Base-by-base conservation (phyloP, 2,888 invertebrate species). In the Scaptomyza parva region DNA sequence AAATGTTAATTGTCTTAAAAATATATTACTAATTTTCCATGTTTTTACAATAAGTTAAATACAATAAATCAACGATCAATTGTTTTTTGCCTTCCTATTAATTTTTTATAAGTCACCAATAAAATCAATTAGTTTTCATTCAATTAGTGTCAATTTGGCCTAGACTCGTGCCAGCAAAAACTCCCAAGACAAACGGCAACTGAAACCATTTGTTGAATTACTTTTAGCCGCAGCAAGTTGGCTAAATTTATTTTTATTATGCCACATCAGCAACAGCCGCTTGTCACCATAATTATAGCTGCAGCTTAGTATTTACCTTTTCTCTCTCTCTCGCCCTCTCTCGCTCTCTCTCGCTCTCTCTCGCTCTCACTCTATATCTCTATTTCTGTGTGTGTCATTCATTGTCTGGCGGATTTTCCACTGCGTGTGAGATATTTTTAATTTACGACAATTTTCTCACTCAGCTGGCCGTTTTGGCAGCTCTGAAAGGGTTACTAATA, bases 401-500 rank as follows among this genome's bases (percentile, higher is more conserved):
- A 61, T 67, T 76, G 63, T 77, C 45, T 66, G 39, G 14, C 41
- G 50, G 37, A 54, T 64, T 66, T 69, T 64, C 52, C 35, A 20
- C 50, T 57, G 62, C 43, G 50, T 59, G 52, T 53, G 55, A 57
- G 55, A 57, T 55, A 65, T 55, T 55, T 17, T 18, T 18, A 24
- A 61, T 53, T 52, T 51, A 58, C 50, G 62, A 74, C 22, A 47
- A 30, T 69, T 55, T 54, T 54, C 50, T n/a, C 40, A 57, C 35
- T 52, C 69, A 61, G 57, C 54, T 41, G 58, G 28, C 20, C 40
- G 48, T 41, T 63, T 65, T 65, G 65, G 64, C 65, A 51, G 55
- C 66, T 47, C 50, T 39, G 12, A 85, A 85, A 82, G 80, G 83
- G 86, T 67, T 85, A 79, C 83, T 71, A 81, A 80, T 53, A 61